phyloP scores from a whole-genome alignment of 1,140 invertebrate species.

The Daktulosphaira vitifoliae region DNA sequence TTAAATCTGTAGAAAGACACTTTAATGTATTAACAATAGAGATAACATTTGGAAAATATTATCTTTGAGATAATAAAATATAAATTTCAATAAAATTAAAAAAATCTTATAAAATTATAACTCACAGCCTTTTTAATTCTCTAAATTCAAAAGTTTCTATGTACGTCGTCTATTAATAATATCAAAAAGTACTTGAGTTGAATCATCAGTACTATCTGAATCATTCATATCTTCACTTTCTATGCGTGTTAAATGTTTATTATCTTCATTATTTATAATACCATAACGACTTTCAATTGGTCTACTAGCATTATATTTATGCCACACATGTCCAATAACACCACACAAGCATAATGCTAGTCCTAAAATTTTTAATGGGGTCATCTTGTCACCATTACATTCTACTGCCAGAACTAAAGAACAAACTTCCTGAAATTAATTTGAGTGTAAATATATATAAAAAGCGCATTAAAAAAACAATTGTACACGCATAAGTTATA shows the following conservation, averaged over 20 bases:
- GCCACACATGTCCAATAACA: constrained; percentile 74
- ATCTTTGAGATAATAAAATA: too few species aligned
- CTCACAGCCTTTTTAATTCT: constrained; percentile 25
- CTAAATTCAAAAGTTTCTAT: neutral
- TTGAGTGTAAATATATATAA: constrained; percentile 15
- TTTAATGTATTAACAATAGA: too few species aligned
- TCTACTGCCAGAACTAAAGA: constrained; percentile 76
- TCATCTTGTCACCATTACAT: constrained; percentile 76
- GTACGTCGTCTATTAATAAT: constrained; percentile 12
- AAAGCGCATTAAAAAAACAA: neutral
- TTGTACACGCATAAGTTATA: neutral
- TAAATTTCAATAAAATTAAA: too few species aligned
- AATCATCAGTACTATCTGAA: neutral
- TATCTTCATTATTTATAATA: constrained; percentile 10
- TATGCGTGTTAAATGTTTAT: constrained; percentile 13
- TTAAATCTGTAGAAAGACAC: too few species aligned
- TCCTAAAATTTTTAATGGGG: constrained; percentile 72
- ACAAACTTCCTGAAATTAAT: constrained; percentile 71
- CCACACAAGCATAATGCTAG: constrained; percentile 79
- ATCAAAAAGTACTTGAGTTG: constrained; percentile 25
- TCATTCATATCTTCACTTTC: constrained; percentile 9
- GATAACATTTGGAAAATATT: too few species aligned
- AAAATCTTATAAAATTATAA: too few species aligned
- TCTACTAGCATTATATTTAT: constrained; percentile 49
- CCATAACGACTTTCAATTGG: constrained; percentile 27